Percentiles rank a stretch among this genome's conserved stretches.
Conservation (phyloP, 2,888 invertebrate species). For the Mesorhabditis belari region DNA sequence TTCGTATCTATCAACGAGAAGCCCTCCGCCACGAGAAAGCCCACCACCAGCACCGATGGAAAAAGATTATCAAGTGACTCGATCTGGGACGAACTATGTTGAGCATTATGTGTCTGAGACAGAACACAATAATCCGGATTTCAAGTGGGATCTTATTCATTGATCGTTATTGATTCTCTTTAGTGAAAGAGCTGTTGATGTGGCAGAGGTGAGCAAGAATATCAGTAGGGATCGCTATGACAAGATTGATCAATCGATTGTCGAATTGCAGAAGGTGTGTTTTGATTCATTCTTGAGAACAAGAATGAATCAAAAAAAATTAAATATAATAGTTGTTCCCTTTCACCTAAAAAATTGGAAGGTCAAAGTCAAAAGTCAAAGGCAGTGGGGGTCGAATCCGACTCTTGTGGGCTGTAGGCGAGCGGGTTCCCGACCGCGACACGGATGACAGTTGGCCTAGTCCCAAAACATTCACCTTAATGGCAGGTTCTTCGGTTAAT, state of each 20-base stretch:
- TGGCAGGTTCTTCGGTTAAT: too few species aligned
- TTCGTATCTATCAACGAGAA: not conserved
- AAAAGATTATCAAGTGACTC: not conserved
- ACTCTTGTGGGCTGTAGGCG: too few species aligned
- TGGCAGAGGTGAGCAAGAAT: not conserved
- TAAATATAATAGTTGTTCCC: too few species aligned
- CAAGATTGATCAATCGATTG: not conserved
- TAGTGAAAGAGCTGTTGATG: constrained; percentile 21
- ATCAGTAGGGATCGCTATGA: not conserved
- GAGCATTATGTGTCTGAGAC: not conserved
- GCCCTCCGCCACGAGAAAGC: not conserved
- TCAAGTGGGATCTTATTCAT: not conserved
- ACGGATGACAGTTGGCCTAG: too few species aligned
- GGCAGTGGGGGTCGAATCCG: too few species aligned
- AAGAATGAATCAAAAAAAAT: too few species aligned
- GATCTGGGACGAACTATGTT: not conserved
- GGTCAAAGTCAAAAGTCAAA: too few species aligned
- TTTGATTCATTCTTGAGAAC: too few species aligned
- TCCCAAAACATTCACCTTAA: too few species aligned
- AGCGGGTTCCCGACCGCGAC: too few species aligned
- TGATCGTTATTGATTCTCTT: not conserved
- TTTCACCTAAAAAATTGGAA: too few species aligned
- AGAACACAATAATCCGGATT: not conserved
- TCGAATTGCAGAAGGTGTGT: not conserved
- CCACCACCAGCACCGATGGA: not conserved